Base-by-base conservation (phyloP, 2,113 vertebrate genomes). In the Heterotis niloticus region DNA sequence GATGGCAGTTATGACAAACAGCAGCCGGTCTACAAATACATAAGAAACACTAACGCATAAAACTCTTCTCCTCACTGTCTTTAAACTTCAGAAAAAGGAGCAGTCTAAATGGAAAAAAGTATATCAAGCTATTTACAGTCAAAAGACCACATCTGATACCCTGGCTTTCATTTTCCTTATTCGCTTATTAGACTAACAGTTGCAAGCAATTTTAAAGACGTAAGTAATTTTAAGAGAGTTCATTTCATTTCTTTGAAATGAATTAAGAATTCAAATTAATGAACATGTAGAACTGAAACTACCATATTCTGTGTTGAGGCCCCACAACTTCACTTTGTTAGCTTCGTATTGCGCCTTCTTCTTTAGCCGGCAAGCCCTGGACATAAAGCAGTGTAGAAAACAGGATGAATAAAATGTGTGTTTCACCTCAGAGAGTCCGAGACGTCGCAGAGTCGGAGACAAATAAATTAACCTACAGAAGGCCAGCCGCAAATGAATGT, bases 261-360 rank as follows among this genome's bases (percentile, higher is more conserved):
- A 44, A 44, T 44, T 44, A 44, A 44, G 34, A 44, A 44, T 44
- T 44, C 34, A 4, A 44, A 44, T 44, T 44, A 44, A n/a, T n/a
- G n/a, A n/a, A 44, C 34, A 44, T 44, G 34, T 44, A 44, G 2
- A 44, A 29, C 13, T 51, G 57, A 26, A 57, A 23, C 14, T 95
- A 99, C 98, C 97, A 77, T 99, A 98, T 92, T 99, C 97, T 77
- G 96, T 98, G 90, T 98, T 96, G 86, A 99, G 96, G 87, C 98
- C 98, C 97, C 96, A 99, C 79, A 99, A 93, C 89, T 99, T 99
- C 83, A 99, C 97, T 92, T 99, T 99, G 91, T 99, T 99, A 83
- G 98, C 98, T 93, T 99, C 98, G 84, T 99, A 98, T 84, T 99
- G 98, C 23, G 98, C 98, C 92, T 99, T 99, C 94, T 99, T 99